phyloP scores from a whole-genome alignment of 2,888 invertebrate genomes.

The Orchesella flavescens region DNA sequence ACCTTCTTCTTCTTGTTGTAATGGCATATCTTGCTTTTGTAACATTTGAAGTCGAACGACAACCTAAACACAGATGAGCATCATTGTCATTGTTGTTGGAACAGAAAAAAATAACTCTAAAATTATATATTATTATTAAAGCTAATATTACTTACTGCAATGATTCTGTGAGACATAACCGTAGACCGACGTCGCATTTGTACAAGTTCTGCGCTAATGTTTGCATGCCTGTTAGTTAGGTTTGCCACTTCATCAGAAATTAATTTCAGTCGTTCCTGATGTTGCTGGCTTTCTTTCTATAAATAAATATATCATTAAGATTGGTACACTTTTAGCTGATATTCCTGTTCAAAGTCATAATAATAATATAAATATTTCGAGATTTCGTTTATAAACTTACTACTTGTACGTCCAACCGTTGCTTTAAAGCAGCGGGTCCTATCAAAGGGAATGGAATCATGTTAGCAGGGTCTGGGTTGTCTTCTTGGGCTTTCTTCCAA shows the following conservation, averaged over 20 bases:
- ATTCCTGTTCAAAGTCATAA: neutral
- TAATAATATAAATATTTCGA: neutral
- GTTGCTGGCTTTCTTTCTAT: slow-evolving; percentile 85
- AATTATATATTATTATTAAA: too few relatives aligned
- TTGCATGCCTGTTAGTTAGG: slow-evolving; percentile 86
- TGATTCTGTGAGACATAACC: slow-evolving; percentile 86
- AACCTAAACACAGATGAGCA: slow-evolving; percentile 79
- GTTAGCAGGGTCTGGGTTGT: slow-evolving; percentile 87
- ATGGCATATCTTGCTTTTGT: slow-evolving; percentile 89
- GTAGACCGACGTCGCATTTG: slow-evolving; percentile 88
- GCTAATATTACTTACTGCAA: slow-evolving; percentile 81
- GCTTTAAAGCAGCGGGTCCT: slow-evolving; percentile 83
- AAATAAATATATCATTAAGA: slow-evolving; percentile 71
- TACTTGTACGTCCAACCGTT: slow-evolving; percentile 83
- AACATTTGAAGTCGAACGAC: slow-evolving; percentile 90
- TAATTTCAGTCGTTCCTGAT: slow-evolving; percentile 86
- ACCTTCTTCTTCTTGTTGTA: slow-evolving; percentile 92
- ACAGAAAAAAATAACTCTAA: neutral
- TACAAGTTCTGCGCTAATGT: slow-evolving; percentile 85
- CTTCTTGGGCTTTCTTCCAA: slow-evolving; percentile 99
- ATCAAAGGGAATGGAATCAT: slow-evolving; percentile 95
- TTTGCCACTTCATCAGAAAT: slow-evolving; percentile 85
- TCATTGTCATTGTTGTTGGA: neutral
- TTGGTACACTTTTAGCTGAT: slow-evolving; percentile 6
- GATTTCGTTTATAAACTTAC: slow-evolving; percentile 46